Percentiles rank a stretch among this genome's conserved stretches.
Evolutionary conservation across 2,113 vertebrate species (phyloP).

Genomic region (Peromyscus californicus): DNA sequence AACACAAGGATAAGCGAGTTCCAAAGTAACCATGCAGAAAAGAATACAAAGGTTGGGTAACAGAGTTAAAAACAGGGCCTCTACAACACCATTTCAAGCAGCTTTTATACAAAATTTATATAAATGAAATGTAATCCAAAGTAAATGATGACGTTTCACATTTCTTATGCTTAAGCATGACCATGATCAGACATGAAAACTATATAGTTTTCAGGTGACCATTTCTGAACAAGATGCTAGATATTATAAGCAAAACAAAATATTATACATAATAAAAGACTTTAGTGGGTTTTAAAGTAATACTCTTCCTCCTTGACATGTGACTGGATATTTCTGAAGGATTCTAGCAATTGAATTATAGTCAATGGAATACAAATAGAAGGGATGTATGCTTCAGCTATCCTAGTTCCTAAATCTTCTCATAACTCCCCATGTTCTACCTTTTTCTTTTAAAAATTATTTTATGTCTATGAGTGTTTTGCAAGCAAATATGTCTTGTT

Average conservation of each 20-base stretch:
- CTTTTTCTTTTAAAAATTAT: background rate
- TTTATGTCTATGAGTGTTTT: background rate
- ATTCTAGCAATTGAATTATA: slow-evolving; percentile 8
- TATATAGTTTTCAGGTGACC: background rate
- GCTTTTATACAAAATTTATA: background rate
- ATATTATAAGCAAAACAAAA: slow-evolving; percentile 3
- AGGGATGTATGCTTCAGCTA: background rate
- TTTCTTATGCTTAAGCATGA: background rate
- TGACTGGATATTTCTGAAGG: background rate
- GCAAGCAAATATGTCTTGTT: background rate
- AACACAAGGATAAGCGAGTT: background rate
- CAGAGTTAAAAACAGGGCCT: background rate
- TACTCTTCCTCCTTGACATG: slow-evolving; percentile 10
- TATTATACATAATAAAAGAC: slow-evolving; percentile 11
- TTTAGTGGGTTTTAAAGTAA: background rate
- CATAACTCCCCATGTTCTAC: background rate
- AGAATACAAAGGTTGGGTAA: background rate
- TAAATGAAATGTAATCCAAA: background rate
- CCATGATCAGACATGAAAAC: background rate
- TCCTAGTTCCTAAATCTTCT: background rate
- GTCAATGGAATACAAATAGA: background rate
- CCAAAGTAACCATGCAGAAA: background rate
- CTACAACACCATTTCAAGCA: background rate
- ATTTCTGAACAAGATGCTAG: slow-evolving; percentile 21
- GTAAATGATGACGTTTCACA: background rate